Evolutionary conservation across 2,888 invertebrate species (phyloP).

Genomic region (Chrysolina americana): DNA sequence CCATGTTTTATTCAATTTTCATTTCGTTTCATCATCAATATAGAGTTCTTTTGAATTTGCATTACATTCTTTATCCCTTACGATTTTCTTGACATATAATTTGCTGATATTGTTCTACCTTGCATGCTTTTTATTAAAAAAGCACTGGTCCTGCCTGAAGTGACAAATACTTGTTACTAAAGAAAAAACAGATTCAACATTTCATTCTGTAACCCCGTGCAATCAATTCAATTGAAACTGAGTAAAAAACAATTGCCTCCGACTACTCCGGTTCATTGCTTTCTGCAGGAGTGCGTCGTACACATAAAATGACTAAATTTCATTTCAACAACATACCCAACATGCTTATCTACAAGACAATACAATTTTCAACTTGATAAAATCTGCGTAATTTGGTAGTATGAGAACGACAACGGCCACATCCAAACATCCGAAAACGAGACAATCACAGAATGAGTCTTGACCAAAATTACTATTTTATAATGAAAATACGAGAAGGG

Average conservation of each 20-base stretch:
- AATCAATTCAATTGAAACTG: neutral
- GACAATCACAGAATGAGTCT: slow-evolving; percentile 40
- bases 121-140: too few relatives aligned
- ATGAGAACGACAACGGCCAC: slow-evolving; percentile 31
- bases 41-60: too few relatives aligned
- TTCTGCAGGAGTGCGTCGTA: neutral
- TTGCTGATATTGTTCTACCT: too few relatives aligned
- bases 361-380: slow-evolving; percentile 55
- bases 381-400: slow-evolving; percentile 53
- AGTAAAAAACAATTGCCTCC: neutral
- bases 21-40: too few relatives aligned
- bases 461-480: slow-evolving; percentile 43
- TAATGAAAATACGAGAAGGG: slow-evolving; percentile 39
- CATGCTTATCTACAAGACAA: slow-evolving; percentile 39
- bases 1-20: too few relatives aligned
- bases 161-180: too few relatives aligned
- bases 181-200: too few relatives aligned
- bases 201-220: neutral
- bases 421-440: slow-evolving; percentile 31
- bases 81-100: too few relatives aligned
- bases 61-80: too few relatives aligned
- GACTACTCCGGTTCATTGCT: neutral
- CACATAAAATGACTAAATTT: slow-evolving; percentile 13
- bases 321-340: slow-evolving; percentile 32
- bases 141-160: too few relatives aligned